Percentiles rank a stretch among this genome's conserved stretches.
These are phyloP conservation scores for Pristionchus exspectatus DNA, from an alignment of 2,888 invertebrate genomes.

Conservation along the genomic window DNA sequence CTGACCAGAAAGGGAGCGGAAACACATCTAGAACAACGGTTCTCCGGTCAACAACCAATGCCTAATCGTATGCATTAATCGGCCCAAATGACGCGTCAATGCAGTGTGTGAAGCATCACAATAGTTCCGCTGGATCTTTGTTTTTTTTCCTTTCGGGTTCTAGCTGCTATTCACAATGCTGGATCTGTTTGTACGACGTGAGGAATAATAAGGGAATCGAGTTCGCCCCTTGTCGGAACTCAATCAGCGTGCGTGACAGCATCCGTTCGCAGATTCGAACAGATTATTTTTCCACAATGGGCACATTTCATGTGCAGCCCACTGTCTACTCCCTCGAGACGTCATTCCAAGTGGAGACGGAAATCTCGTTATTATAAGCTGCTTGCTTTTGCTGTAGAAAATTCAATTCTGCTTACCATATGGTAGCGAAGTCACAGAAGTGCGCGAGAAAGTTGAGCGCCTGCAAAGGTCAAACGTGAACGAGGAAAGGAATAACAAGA, in stretches of 20 bases:
- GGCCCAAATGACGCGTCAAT: slow-evolving; percentile 13
- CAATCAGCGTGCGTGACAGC: background rate
- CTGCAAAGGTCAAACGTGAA: background rate
- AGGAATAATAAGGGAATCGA: background rate
- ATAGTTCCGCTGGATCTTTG: background rate
- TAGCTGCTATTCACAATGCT: background rate
- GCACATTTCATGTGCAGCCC: background rate
- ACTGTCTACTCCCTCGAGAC: background rate
- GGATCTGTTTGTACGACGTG: background rate
- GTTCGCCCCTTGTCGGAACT: slow-evolving; percentile 3
- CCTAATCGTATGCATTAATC: slow-evolving; percentile 1
- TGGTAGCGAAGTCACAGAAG: slow-evolving; percentile 74
- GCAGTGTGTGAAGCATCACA: background rate
- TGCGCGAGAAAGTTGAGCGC: slow-evolving; percentile 72
- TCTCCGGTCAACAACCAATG: background rate
- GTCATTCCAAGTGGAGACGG: background rate
- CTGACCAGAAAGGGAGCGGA: background rate
- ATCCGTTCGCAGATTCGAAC: slow-evolving; percentile 7
- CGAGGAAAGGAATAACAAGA: background rate
- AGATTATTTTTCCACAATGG: slow-evolving; percentile 1
- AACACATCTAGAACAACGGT: background rate
- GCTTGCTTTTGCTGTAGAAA: background rate
- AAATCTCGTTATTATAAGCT: slow-evolving; percentile 32
- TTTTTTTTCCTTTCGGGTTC: background rate
- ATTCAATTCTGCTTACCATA: slow-evolving; percentile 64